phyloP scores from a whole-genome alignment of 1,140 invertebrate genomes.

The Watersipora subatra region DNA sequence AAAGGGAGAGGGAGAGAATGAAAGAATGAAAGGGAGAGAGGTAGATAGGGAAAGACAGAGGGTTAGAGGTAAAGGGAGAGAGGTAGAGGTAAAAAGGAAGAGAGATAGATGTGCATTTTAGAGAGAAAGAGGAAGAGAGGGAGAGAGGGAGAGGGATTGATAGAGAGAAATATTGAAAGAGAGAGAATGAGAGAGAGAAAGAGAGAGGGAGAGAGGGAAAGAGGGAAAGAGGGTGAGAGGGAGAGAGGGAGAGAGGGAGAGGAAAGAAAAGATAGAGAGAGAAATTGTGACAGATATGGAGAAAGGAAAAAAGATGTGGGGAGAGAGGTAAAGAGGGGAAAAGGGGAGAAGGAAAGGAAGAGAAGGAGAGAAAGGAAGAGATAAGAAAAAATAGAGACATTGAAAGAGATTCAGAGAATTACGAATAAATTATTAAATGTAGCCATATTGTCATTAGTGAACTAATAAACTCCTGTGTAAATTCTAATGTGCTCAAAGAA shows the following conservation, averaged over 20 bases:
- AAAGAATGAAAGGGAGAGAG: slow-evolving; percentile 1
- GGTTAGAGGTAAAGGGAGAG: too few relatives aligned
- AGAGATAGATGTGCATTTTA: slow-evolving; percentile 5
- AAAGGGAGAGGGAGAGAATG: too few relatives aligned
- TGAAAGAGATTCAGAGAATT: too few relatives aligned
- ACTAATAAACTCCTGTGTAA: too few relatives aligned
- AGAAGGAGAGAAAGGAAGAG: background rate
- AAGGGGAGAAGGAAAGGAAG: slow-evolving; percentile 1
- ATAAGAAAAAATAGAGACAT: background rate
- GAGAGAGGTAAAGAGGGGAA: background rate
- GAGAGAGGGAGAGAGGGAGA: slow-evolving; percentile 13
- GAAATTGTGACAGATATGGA: slow-evolving; percentile 5
- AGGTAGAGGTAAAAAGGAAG: too few relatives aligned
- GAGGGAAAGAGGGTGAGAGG: too few relatives aligned
- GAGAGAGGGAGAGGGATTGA: slow-evolving; percentile 4
- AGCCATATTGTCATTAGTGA: too few relatives aligned
- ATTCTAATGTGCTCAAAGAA: too few relatives aligned
- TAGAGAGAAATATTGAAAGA: too few relatives aligned
- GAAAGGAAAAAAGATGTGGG: background rate
- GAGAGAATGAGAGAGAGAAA: slow-evolving; percentile 9
- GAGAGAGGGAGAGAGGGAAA: slow-evolving; percentile 4
- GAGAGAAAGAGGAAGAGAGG: slow-evolving; percentile 8
- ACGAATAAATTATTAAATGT: too few relatives aligned
- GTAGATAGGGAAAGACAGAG: slow-evolving; percentile 5
- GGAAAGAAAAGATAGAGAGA: slow-evolving; percentile 9